Percentiles rank a stretch among this genome's conserved stretches.
Conservation (phyloP, 2,113 vertebrate species). For the Xyliphius kryptos region DNA sequence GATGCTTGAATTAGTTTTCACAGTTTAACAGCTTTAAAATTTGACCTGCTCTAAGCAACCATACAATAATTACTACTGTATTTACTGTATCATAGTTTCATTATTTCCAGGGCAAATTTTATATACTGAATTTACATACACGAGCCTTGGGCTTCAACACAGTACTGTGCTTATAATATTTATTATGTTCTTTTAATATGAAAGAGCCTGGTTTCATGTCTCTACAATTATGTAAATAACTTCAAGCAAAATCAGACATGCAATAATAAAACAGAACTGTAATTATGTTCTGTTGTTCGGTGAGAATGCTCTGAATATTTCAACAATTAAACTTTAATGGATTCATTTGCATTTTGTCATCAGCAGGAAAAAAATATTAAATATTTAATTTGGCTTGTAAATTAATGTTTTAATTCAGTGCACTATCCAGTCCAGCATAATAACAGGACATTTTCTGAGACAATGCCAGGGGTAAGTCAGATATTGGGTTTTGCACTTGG, state of each 20-base stretch:
- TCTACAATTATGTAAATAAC: constrained; percentile 31
- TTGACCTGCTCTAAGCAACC: no score
- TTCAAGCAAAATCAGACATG: constrained; percentile 33
- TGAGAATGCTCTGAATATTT: constrained; percentile 27
- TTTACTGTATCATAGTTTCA: no score
- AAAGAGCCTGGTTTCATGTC: background rate
- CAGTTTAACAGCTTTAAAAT: no score
- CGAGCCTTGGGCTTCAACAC: no score
- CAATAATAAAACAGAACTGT: constrained; percentile 36
- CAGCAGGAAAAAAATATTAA: constrained; percentile 35
- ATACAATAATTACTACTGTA: no score
- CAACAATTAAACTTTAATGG: constrained; percentile 45
- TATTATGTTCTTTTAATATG: constrained; percentile 2
- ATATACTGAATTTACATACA: no score
- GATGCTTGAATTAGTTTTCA: no score
- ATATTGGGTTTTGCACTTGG: constrained; percentile 13
- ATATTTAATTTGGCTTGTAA: constrained; percentile 40
- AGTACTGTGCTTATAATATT: background rate
- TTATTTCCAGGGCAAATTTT: no score
- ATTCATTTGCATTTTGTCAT: constrained; percentile 37
- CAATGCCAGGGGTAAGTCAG: constrained; percentile 17
- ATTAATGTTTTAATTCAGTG: constrained; percentile 28
- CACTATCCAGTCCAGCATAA: constrained; percentile 23
- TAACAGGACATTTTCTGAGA: background rate
- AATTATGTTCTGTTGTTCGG: constrained; percentile 47